Evolutionary conservation across 2,888 invertebrate species (phyloP).

Genomic region (Abrostola tripartita): DNA sequence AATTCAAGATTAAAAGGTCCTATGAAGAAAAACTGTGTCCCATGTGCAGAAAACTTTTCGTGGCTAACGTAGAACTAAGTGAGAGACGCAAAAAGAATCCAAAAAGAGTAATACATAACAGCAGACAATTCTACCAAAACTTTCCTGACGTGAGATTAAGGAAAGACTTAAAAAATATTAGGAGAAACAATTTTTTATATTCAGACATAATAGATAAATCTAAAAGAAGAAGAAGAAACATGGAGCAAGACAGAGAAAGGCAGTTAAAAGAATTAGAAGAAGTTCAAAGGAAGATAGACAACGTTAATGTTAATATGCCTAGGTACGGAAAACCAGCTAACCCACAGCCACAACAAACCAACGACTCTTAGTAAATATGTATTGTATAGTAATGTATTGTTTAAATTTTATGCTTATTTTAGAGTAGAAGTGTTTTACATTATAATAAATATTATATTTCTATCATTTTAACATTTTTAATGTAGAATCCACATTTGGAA

Average conservation of each 20-base stretch:
- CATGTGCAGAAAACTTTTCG: conserved; percentile 52
- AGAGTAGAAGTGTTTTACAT: conserved; percentile 32
- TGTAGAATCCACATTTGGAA: background rate
- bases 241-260: conserved; percentile 49
- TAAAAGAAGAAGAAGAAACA: conserved; percentile 41
- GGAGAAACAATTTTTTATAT: conserved; percentile 13
- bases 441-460: conserved; percentile 21
- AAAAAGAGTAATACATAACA: conserved; percentile 52
- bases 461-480: background rate
- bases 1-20: conserved; percentile 50
- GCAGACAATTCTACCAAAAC: conserved; percentile 56
- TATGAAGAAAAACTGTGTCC: conserved; percentile 54
- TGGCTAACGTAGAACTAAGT: conserved; percentile 11
- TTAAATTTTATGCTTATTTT: conserved; percentile 33
- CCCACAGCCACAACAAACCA: too few species aligned
- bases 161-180: conserved; percentile 24
- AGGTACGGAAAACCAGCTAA: background rate
- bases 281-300: conserved; percentile 62
- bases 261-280: conserved; percentile 63
- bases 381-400: conserved; percentile 15
- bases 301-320: conserved; percentile 43
- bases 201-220: background rate
- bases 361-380: background rate
- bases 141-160: conserved; percentile 20
- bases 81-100: conserved; percentile 28